Evolutionary conservation across 1,140 invertebrate species (phyloP).

Genomic region (Hypsibius dujardini): DNA sequence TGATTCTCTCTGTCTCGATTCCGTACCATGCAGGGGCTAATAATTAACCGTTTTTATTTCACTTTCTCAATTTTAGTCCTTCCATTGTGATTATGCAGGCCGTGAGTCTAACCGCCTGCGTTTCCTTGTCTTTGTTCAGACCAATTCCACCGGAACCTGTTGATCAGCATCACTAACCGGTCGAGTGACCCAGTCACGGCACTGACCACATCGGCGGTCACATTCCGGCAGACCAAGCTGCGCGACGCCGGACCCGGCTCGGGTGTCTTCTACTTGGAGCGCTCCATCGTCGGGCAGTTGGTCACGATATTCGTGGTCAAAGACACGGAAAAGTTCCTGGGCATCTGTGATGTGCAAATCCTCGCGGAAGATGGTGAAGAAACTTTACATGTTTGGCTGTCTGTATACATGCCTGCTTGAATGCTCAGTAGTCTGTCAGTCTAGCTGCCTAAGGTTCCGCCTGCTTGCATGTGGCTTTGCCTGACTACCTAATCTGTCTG

Average conservation of each 20-base stretch:
- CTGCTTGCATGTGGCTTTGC: too few relatives aligned
- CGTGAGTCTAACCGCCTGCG: neutral
- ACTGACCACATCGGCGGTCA: neutral
- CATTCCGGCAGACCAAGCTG: neutral
- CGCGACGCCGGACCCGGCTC: constrained; percentile 1
- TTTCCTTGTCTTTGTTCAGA: neutral
- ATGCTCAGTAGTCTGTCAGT: too few relatives aligned
- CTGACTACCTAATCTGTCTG: too few relatives aligned
- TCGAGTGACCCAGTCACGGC: constrained; percentile 8
- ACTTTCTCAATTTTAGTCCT: neutral
- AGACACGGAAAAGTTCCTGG: constrained; percentile 3
- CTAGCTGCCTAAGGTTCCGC: too few relatives aligned
- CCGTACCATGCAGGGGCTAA: neutral
- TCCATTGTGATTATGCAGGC: neutral
- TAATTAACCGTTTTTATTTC: neutral
- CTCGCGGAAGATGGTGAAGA: neutral
- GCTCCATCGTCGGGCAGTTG: neutral
- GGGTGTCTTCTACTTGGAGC: constrained; percentile 10
- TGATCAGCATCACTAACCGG: constrained; percentile 15
- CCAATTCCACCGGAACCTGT: constrained; percentile 10
- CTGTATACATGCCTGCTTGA: too few relatives aligned
- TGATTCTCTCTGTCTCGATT: too few relatives aligned
- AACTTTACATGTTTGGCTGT: neutral
- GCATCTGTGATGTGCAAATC: constrained; percentile 11
- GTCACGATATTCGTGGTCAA: neutral